Conservation (phyloP, 2,797 vertebrate genomes). For the Triplophysa yarkandensis region DNA sequence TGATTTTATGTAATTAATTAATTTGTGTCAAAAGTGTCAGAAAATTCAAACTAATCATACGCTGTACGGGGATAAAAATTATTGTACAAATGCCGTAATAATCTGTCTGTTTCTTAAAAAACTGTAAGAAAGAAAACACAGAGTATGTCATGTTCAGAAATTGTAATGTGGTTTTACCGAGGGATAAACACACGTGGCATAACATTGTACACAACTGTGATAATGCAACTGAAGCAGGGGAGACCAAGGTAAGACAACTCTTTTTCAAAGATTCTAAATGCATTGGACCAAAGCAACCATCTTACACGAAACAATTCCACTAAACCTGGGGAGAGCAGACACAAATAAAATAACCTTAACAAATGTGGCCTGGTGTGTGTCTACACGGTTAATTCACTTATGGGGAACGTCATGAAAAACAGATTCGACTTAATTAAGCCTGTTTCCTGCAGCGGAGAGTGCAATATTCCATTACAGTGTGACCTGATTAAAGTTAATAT, state of each 20-base stretch:
- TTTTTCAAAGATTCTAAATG: not conserved
- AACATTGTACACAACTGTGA: not conserved
- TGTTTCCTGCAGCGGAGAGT: conserved; percentile 72
- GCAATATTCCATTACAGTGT: conserved; percentile 72
- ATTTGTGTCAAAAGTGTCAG: too few species aligned
- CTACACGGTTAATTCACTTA: conserved; percentile 57
- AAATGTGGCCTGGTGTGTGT: conserved; percentile 51
- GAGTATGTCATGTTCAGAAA: not conserved
- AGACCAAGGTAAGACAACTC: conserved; percentile 1
- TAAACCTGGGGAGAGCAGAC: conserved; percentile 45
- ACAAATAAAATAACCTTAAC: conserved; percentile 57
- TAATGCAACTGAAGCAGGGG: not conserved
- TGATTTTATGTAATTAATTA: not conserved
- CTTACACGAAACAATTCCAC: conserved; percentile 37
- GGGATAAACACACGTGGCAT: not conserved
- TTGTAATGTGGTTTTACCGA: not conserved
- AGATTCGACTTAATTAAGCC: conserved; percentile 74
- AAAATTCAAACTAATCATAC: too few species aligned
- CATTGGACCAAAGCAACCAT: conserved; percentile 34
- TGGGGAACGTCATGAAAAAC: conserved; percentile 55
- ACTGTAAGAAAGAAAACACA: not conserved
- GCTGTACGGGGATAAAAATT: too few species aligned
- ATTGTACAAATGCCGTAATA: too few species aligned
- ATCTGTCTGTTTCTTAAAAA: not conserved
- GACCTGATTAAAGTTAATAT: conserved; percentile 77